phyloP scores from a whole-genome alignment of 2,888 invertebrate species.

The Phengaris arion region DNA sequence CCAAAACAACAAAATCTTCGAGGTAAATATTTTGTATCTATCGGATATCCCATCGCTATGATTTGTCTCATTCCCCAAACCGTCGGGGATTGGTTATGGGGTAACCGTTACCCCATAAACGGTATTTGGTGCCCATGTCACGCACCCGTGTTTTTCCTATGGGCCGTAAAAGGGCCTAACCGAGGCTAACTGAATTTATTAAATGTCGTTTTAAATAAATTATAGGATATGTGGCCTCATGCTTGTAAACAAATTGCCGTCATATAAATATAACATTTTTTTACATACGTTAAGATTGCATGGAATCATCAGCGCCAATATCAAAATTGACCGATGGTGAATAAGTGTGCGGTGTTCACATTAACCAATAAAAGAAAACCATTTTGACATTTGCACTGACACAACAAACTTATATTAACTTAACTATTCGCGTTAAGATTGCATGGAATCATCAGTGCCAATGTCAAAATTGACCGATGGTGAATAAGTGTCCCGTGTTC shows the following conservation, averaged over 20 bases:
- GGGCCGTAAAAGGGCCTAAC: conserved; percentile 25
- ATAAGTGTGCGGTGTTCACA: too few relatives aligned
- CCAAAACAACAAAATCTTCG: neutral
- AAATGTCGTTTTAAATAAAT: conserved; percentile 23
- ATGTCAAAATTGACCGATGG: too few relatives aligned
- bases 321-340: too few relatives aligned
- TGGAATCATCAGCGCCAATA: too few relatives aligned
- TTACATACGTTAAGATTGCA: too few relatives aligned
- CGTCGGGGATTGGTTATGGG: neutral
- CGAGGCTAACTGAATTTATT: conserved; percentile 25
- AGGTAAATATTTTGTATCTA: neutral
- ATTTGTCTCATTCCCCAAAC: neutral
- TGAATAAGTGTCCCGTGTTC: too few relatives aligned
- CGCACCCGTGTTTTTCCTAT: conserved; percentile 29
- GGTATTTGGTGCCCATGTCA: conserved; percentile 29
- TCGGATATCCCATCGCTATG: neutral
- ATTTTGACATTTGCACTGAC: too few relatives aligned
- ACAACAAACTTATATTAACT: too few relatives aligned
- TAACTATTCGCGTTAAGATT: too few relatives aligned
- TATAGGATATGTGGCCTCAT: conserved; percentile 10
- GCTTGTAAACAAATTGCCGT: neutral
- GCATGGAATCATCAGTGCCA: too few relatives aligned
- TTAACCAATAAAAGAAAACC: too few relatives aligned
- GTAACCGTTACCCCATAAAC: conserved; percentile 21
- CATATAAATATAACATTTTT: neutral